A percentile compares a stretch with the other conserved stretches of the same genome.
Evolutionary conservation across 1,140 invertebrate genomes (phyloP).

Genomic region (Hyposmocoma kahamanoa): DNA sequence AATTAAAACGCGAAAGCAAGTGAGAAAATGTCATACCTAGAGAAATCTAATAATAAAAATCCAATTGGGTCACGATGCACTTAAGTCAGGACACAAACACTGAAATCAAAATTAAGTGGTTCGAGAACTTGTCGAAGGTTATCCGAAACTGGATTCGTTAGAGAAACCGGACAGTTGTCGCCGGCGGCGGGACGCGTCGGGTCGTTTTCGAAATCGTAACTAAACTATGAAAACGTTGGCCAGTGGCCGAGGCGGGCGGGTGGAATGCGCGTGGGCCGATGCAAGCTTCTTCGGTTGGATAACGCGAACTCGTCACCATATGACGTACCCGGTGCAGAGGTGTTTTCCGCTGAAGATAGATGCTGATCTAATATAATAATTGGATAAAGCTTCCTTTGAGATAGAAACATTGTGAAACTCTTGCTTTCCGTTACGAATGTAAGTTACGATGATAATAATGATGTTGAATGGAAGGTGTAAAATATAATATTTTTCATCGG

Average conservation of each 20-base stretch:
- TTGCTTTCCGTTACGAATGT: too few relatives aligned
- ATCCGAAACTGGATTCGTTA: constrained; percentile 45
- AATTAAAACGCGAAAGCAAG: too few relatives aligned
- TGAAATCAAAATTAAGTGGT: constrained; percentile 29
- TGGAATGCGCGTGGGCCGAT: constrained; percentile 61
- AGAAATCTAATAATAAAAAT: constrained; percentile 32
- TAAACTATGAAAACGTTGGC: constrained; percentile 71
- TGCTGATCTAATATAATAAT: constrained; percentile 50
- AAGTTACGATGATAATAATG: too few relatives aligned
- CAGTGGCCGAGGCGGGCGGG: constrained; percentile 46
- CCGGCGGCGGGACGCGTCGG: constrained; percentile 70
- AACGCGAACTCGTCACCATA: constrained; percentile 39
- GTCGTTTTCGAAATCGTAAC: constrained; percentile 73
- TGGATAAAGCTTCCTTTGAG: too few relatives aligned
- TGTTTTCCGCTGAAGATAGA: constrained; percentile 68
- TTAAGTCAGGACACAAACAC: constrained; percentile 31
- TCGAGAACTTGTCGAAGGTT: constrained; percentile 53
- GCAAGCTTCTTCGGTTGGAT: constrained; percentile 44
- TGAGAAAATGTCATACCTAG: too few relatives aligned
- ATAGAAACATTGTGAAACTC: too few relatives aligned
- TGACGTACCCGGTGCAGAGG: constrained; percentile 64
- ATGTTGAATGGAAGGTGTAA: too few relatives aligned
- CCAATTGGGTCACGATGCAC: constrained; percentile 41
- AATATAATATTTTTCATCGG: too few relatives aligned
- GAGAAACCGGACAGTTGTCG: constrained; percentile 53